These are phyloP conservation scores for Danionella dracula DNA, from an alignment of 2,797 vertebrate genomes.

Conservation along the genomic window DNA sequence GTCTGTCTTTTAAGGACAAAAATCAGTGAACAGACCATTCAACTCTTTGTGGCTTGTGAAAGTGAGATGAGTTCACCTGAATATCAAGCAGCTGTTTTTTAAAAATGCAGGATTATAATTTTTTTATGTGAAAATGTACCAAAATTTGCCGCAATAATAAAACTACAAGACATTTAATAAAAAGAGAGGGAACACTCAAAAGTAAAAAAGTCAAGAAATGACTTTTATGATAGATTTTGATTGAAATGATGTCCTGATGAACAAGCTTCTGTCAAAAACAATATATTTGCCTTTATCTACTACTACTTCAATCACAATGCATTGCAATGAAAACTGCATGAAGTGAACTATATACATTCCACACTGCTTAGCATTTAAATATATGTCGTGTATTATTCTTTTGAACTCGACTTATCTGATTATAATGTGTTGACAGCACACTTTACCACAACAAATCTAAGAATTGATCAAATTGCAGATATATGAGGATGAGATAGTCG, in stretches of 20 bases:
- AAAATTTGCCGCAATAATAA: too few species aligned
- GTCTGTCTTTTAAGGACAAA: conserved; percentile 4
- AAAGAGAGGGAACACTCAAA: too few species aligned
- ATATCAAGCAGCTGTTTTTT: conserved; percentile 1
- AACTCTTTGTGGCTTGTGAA: conserved; percentile 5
- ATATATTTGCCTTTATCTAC: neutral
- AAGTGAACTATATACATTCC: too few species aligned
- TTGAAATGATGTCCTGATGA: too few species aligned
- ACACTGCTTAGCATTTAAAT: neutral
- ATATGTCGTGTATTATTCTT: neutral
- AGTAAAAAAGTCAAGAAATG: too few species aligned
- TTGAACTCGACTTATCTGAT: neutral
- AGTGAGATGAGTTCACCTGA: neutral
- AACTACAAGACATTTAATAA: too few species aligned
- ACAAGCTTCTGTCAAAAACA: too few species aligned
- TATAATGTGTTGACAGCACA: neutral
- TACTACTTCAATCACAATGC: too few species aligned
- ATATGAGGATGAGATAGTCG: neutral
- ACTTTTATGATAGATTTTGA: too few species aligned
- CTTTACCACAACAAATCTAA: neutral
- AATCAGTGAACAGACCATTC: conserved; percentile 15
- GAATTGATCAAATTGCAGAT: neutral
- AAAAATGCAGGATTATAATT: neutral
- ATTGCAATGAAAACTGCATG: too few species aligned
- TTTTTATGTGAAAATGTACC: neutral